Conservation (phyloP, 1,140 invertebrate genomes). For the Carposina sasakii region DNA sequence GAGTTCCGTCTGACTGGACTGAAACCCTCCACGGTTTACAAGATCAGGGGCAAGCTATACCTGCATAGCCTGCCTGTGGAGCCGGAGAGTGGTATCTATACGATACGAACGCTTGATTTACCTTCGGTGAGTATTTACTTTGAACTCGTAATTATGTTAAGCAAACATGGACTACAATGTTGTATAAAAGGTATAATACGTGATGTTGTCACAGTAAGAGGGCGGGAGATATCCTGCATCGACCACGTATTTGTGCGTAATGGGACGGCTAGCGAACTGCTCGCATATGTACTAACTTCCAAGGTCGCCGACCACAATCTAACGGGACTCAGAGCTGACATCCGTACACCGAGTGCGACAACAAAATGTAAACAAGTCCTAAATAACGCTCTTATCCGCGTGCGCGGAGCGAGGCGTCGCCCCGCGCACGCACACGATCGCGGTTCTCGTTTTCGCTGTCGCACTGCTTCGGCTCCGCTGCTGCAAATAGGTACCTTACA, state of each 20-base stretch:
- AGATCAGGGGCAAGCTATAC: conserved; percentile 84
- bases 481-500: too few relatives aligned
- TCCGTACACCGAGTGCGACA: too few relatives aligned
- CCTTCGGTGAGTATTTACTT: conserved; percentile 47
- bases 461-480: too few relatives aligned
- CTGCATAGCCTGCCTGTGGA: conserved; percentile 81
- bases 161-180: conserved; percentile 10
- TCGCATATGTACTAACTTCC: conserved; percentile 10
- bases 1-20: conserved; percentile 86
- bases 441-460: too few relatives aligned
- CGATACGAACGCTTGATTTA: conserved; percentile 77
- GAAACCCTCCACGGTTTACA: conserved; percentile 86
- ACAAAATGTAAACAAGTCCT: too few relatives aligned
- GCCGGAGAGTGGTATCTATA: conserved; percentile 82
- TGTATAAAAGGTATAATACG: conserved; percentile 12
- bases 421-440: too few relatives aligned
- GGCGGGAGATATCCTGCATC: conserved; percentile 15
- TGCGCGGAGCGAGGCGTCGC: too few relatives aligned
- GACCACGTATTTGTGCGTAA: conserved; percentile 28
- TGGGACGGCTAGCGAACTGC: background rate
- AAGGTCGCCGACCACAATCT: conserved; percentile 20
- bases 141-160: too few relatives aligned
- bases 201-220: conserved; percentile 15
- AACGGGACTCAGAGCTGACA: too few relatives aligned
- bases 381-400: too few relatives aligned